Evolutionary conservation across 2,113 vertebrate genomes (phyloP), one percentile per base, ranked within the genome.

Genomic region (Lepus timidus): DNA sequence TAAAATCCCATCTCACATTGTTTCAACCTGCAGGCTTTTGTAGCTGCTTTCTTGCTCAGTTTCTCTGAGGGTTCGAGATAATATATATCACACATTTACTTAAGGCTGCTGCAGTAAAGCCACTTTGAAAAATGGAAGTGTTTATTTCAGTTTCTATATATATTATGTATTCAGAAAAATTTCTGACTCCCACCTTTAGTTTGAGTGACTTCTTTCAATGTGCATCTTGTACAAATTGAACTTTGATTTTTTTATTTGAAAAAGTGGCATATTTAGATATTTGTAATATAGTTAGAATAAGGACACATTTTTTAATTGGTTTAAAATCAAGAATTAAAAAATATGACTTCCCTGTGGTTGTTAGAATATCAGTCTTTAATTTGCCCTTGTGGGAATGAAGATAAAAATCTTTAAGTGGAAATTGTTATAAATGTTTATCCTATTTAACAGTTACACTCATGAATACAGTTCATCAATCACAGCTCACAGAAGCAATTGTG

Each of bases 401-500:
- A 98, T 98, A 98, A 97, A 96, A 98, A 97, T 98, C 96, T 97
- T 97, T 98, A 98, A 98, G 97, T 98, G 91, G 88, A 98, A 98
- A 98, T 98, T 98, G 96, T 98, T 98, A 98, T 98, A 98, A 98
- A 98, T 98, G 98, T 98, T 98, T 98, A 98, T 98, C 98, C 97
- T 98, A 84, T 96, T 97, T 98, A 98, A 98, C 98, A 98, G 97
- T 97, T 97, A 96, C 96, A 96, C 86, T 96, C 85, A 61, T 97
- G 97, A 98, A 98, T 98, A 97, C 93, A 97, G 86, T 98, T 98
- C 98, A 98, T 99, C 98, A 98, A 98, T 99, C 98, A 98, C 98
- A 98, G 97, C 96, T 97, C 71, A 96, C 97, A 97, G 98, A 98
- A 98, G 98, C 98, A 98, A 99, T 99, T 98, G 98, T 98, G 97